Conservation (phyloP, 2,888 invertebrate genomes). For the Gari tellinella region DNA sequence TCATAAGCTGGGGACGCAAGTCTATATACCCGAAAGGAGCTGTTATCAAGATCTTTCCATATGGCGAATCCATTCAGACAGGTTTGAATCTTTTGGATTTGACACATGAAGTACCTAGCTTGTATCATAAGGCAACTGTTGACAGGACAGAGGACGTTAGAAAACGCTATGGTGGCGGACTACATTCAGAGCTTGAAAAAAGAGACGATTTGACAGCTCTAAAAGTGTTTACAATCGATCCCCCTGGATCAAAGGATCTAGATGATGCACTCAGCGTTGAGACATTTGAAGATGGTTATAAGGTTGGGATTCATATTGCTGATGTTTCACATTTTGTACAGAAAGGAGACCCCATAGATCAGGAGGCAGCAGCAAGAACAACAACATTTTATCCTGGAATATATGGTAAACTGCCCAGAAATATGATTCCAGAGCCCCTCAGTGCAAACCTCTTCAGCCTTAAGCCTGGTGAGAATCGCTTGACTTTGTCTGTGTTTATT, state of each 20-base stretch:
- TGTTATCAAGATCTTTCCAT: slow-evolving; percentile 22
- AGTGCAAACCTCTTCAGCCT: slow-evolving; percentile 40
- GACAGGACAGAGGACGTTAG: slow-evolving; percentile 1
- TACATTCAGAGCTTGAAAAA: neutral
- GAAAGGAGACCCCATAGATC: slow-evolving; percentile 52
- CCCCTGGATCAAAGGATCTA: slow-evolving; percentile 51
- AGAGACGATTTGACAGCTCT: slow-evolving; percentile 38
- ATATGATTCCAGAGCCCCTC: slow-evolving; percentile 61
- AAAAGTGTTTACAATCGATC: slow-evolving; percentile 61
- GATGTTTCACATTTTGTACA: slow-evolving; percentile 56
- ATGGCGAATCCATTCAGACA: slow-evolving; percentile 3
- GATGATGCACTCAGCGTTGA: slow-evolving; percentile 64
- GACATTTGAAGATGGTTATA: slow-evolving; percentile 18
- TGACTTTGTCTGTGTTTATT: slow-evolving; percentile 55
- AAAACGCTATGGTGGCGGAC: neutral
- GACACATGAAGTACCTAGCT: slow-evolving; percentile 40
- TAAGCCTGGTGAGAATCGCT: slow-evolving; percentile 31
- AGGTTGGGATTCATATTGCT: slow-evolving; percentile 61
- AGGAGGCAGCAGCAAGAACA: slow-evolving; percentile 54
- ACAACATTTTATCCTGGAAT: slow-evolving; percentile 54
- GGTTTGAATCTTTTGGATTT: slow-evolving; percentile 42
- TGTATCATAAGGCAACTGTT: slow-evolving; percentile 30
- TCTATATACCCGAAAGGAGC: slow-evolving; percentile 42
- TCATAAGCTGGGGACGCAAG: slow-evolving; percentile 28
- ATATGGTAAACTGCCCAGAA: slow-evolving; percentile 5